Evolutionary conservation across 2,113 vertebrate genomes (phyloP).

Genomic region (Erpornis zantholeuca): DNA sequence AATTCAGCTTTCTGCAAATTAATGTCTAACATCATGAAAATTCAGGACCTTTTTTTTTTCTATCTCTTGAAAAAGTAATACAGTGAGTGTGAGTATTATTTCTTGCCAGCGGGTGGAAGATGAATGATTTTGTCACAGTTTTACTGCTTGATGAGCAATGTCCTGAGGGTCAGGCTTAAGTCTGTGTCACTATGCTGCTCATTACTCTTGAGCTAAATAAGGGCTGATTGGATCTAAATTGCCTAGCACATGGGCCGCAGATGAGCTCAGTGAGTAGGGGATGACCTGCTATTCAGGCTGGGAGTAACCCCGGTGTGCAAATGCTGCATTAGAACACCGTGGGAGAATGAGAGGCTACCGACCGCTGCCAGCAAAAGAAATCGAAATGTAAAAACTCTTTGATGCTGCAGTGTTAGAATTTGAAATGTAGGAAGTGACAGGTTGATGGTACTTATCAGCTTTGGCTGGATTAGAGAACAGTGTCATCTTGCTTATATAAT

Average conservation of each 20-base stretch:
- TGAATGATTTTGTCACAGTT: slow-evolving; percentile 91
- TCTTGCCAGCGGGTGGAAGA: slow-evolving; percentile 89
- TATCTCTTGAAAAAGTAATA: slow-evolving; percentile 86
- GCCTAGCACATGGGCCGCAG: slow-evolving; percentile 86
- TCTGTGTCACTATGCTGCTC: slow-evolving; percentile 90
- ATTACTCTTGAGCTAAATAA: slow-evolving; percentile 93
- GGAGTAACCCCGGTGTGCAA: slow-evolving; percentile 86
- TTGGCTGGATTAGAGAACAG: slow-evolving; percentile 87
- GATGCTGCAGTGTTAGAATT: slow-evolving; percentile 86
- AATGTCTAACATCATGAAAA: slow-evolving; percentile 89
- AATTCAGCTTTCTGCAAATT: slow-evolving; percentile 89
- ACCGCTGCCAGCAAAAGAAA: slow-evolving; percentile 85
- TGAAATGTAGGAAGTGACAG: slow-evolving; percentile 89
- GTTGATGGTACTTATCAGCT: slow-evolving; percentile 89
- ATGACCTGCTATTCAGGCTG: slow-evolving; percentile 88
- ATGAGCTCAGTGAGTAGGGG: slow-evolving; percentile 87
- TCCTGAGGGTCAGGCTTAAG: slow-evolving; percentile 90
- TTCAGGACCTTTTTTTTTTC: slow-evolving; percentile 76
- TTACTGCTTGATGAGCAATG: slow-evolving; percentile 90
- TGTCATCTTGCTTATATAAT: slow-evolving; percentile 85
- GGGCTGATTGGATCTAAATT: slow-evolving; percentile 91
- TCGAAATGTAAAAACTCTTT: slow-evolving; percentile 90
- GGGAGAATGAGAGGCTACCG: slow-evolving; percentile 84
- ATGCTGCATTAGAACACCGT: slow-evolving; percentile 86
- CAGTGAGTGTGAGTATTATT: slow-evolving; percentile 88